These are phyloP conservation scores for Apaloderma vittatum DNA, from an alignment of 2,113 vertebrate genomes.

Conservation along the genomic window DNA sequence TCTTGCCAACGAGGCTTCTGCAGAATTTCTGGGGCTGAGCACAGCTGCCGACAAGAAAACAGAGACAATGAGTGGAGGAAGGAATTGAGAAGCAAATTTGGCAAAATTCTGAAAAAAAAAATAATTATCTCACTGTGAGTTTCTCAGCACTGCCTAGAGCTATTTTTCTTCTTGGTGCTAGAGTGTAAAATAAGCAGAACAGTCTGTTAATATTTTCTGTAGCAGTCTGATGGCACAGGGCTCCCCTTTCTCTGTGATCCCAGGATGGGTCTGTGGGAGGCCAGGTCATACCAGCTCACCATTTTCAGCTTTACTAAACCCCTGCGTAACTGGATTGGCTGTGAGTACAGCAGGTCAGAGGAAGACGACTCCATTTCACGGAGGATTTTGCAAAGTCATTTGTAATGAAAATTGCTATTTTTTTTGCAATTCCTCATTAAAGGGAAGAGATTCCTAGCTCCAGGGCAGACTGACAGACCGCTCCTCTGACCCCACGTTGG, in stretches of 20 bases:
- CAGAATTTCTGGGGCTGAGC: not conserved
- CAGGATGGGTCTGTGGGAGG: not conserved
- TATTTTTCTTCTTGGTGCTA: not conserved
- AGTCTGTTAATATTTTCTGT: not conserved
- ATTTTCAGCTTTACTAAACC: not conserved
- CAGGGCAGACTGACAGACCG: not conserved
- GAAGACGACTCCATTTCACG: slow-evolving; percentile 11
- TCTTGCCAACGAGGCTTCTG: not conserved
- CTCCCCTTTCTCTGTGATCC: not conserved
- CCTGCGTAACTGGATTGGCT: not conserved
- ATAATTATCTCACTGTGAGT: not conserved
- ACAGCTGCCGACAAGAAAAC: not conserved
- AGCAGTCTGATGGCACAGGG: not conserved
- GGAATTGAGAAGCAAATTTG: not conserved
- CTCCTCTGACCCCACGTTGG: not conserved
- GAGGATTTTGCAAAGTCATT: slow-evolving; percentile 51
- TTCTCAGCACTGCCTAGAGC: not conserved
- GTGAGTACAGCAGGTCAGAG: not conserved
- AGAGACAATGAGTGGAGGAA: not conserved
- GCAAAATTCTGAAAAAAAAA: not conserved
- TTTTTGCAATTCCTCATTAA: not conserved
- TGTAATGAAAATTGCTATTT: slow-evolving; percentile 3
- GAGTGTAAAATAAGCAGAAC: slow-evolving; percentile 7
- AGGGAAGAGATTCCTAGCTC: not conserved
- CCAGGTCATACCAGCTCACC: not conserved